phyloP scores from a whole-genome alignment of 1,140 invertebrate genomes.

The Drosophila tani region DNA sequence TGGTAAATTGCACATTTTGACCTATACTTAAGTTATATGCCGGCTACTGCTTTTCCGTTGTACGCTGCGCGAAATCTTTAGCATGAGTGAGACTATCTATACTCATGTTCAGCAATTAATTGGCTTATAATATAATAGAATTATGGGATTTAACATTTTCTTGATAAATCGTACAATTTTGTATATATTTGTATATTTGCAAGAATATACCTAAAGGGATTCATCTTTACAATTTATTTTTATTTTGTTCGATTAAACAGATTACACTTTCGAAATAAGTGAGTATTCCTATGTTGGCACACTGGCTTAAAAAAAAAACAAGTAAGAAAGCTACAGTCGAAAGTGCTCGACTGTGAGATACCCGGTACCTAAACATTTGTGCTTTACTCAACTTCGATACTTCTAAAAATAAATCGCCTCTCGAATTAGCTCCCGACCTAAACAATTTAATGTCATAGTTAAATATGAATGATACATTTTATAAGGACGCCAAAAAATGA shows the following conservation, averaged over 20 bases:
- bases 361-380: too few relatives aligned
- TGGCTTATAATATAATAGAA: conserved; percentile 19
- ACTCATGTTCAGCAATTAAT: conserved; percentile 38
- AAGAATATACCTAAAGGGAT: not conserved
- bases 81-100: conserved; percentile 20
- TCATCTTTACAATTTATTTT: not conserved
- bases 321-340: too few relatives aligned
- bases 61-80: not conserved
- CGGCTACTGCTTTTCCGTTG: conserved; percentile 11
- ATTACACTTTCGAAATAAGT: not conserved
- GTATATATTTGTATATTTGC: not conserved
- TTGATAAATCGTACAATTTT: conserved; percentile 7
- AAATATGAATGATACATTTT: too few relatives aligned
- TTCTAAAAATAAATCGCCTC: too few relatives aligned
- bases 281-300: not conserved
- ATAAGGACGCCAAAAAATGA: too few relatives aligned
- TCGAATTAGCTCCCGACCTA: too few relatives aligned
- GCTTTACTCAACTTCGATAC: too few relatives aligned
- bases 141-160: not conserved
- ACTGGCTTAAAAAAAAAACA: not conserved
- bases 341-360: too few relatives aligned
- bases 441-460: too few relatives aligned
- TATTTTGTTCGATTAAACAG: not conserved
- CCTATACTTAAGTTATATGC: conserved; percentile 34
- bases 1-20: conserved; percentile 27